Evolutionary conservation across 2,797 vertebrate species (phyloP), one percentile per base, ranked within the genome.

Genomic region (Smutsia gigantea): DNA sequence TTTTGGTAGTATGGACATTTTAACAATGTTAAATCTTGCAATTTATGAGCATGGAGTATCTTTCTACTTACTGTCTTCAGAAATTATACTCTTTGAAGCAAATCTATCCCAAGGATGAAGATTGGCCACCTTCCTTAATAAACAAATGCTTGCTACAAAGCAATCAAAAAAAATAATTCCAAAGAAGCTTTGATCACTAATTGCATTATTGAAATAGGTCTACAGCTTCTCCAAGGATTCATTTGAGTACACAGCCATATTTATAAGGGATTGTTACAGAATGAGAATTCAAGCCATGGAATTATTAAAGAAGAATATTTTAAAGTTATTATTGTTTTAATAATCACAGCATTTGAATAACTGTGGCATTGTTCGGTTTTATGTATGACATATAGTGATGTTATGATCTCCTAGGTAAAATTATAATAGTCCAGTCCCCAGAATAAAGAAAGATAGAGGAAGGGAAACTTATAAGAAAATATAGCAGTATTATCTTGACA

Each of bases 51-150:
- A 53, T 53, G 18, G 74, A 77, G 23, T 23, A 77, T 31, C 49
- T 53, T 75, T 53, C 11, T 49, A 34, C n/a, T 75, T 75, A 75
- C n/a, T 23, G 31, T 69, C n/a, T 75, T 42, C 13, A 84, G 59
- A 86, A 90, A 51, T 66, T 29, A 19, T 11, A 64, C 46, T 79
- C 84, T 88, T 81, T 19, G 85, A 94, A 75, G 51, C 31, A 95
- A 94, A 68, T 83, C 8, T 95, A 39, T 68, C 31, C 59, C 63
- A 83, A 71, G 21, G 51, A 82, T 74, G n/a, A 93, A 85, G 34
- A 77, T 21, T 59, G n/a, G 3, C 11, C 19, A 86, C 13, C 17
- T 74, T 84, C 27, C 61, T 31, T 75, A 77, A n/a, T 66, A 72
- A 96, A 75, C 4, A 9, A 69, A 89, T 68, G 14, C 14, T 71